phyloP scores from a whole-genome alignment of 2,113 vertebrate genomes.

The Spea multiplicata region DNA sequence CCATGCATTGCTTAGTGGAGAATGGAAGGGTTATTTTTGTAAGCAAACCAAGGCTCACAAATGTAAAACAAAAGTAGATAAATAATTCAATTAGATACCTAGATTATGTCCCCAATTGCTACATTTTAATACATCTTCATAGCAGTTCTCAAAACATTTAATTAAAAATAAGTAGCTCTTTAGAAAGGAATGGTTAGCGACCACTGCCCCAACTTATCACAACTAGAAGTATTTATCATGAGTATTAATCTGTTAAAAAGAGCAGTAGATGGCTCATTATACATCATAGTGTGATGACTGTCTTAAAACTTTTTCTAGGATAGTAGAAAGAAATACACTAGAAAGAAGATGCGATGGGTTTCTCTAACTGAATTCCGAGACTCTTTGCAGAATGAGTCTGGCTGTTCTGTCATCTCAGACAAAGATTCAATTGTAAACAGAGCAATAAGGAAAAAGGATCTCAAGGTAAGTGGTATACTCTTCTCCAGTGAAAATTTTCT shows the following conservation, averaged over 20 bases:
- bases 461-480: constrained; percentile 61
- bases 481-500: background rate
- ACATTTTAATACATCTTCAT: no score
- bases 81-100: no score
- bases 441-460: constrained; percentile 63
- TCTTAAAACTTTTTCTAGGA: constrained; percentile 58
- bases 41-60: no score
- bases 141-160: no score
- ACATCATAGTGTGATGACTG: background rate
- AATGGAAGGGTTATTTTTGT: no score
- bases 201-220: no score
- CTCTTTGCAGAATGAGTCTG: constrained; percentile 9
- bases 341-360: constrained; percentile 65
- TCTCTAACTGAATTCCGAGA: constrained; percentile 53
- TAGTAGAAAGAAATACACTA: constrained; percentile 66
- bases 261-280: no score
- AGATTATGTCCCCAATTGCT: no score
- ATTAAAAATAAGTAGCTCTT: no score
- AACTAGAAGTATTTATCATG: background rate
- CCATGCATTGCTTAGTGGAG: no score
- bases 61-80: no score
- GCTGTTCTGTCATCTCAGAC: constrained; percentile 52
- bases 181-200: no score
- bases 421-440: constrained; percentile 63
- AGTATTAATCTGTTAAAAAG: background rate